Base-by-base conservation (phyloP, 2,797 vertebrate species). In the Manis javanica region DNA sequence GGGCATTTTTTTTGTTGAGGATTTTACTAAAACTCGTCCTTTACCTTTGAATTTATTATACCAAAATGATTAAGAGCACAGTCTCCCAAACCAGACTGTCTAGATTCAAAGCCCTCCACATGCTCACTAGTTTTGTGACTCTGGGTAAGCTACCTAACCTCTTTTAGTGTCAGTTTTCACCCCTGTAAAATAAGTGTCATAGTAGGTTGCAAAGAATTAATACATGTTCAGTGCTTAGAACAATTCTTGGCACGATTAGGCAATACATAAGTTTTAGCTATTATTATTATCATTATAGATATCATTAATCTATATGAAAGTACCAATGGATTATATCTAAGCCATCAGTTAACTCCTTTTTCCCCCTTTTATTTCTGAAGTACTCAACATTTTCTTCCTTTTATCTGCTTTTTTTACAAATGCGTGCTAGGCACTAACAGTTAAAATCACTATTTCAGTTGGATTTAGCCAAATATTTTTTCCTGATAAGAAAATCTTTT, bases 381-480 rank as follows among this genome's bases (percentile, higher is more conserved):
- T 49, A 74, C 12, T 55, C 15, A 79, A 7, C 5, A 26, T 34
- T 51, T 37, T 26, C 5, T 23, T 96, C 14, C 5, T 79, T 53
- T 78, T 51, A 63, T 82, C 5, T 37, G 23, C n/a, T 24, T 49
- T 37, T 37, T 72, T 94, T 72, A 31, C 16, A 26, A 63, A 74
- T 71, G 5, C 3, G 72, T 26, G 14, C 4, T 57, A 68, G 34
- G 3, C 18, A 92, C n/a, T 83, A 83, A 79, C 2, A 69, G 14
- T 63, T 82, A 61, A 81, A 92, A 29, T 81, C 29, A 91, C 61
- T 75, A 68, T 83, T 91, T 91, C 42, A 69, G 23, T 55, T 83
- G 29, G 1, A 26, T 39, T 84, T 84, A 81, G n/a, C 7, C 3
- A 90, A 90, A 55, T 75, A 81, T 82, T 75, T 77, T 21, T 91